Conservation (phyloP, 2,888 invertebrate species). For the Protodeltote pygarga region DNA sequence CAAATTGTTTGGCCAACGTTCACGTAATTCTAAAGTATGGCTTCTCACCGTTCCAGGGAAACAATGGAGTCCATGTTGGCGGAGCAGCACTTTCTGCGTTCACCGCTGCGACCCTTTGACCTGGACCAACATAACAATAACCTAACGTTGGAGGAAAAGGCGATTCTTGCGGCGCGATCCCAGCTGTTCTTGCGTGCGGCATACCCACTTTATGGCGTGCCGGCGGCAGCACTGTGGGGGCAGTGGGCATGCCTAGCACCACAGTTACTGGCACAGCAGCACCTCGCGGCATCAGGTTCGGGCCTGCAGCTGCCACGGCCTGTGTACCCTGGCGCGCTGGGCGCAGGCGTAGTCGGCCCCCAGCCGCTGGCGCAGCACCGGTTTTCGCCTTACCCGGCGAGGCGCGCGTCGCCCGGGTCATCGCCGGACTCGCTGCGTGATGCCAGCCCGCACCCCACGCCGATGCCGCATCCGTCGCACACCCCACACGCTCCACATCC, state of each 20-base stretch:
- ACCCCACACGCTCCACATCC: conserved; percentile 77
- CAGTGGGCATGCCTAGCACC: conserved; percentile 91
- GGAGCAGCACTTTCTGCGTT: conserved; percentile 93
- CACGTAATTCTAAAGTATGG: conserved; percentile 33
- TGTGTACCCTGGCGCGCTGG: conserved; percentile 75
- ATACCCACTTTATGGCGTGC: conserved; percentile 87
- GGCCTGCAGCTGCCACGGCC: conserved; percentile 83
- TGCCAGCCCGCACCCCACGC: conserved; percentile 75
- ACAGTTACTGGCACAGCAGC: conserved; percentile 89
- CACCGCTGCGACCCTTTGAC: conserved; percentile 91
- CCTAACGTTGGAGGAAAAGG: conserved; percentile 92
- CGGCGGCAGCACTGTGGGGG: conserved; percentile 89
- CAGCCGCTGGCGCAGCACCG: conserved; percentile 85
- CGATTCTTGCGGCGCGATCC: conserved; percentile 91
- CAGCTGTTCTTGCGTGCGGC: conserved; percentile 91
- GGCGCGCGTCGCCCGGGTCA: conserved; percentile 83
- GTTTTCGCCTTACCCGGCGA: conserved; percentile 87
- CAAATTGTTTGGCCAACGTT: conserved; percentile 9
- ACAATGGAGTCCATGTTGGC: conserved; percentile 96
- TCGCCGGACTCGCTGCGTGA: conserved; percentile 89
- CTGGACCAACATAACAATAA: conserved; percentile 91
- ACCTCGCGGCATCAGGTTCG: conserved; percentile 85
- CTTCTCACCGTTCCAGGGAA: conserved; percentile 88
- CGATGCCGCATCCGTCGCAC: conserved; percentile 68
- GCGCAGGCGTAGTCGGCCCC: conserved; percentile 45